Percentiles rank a stretch among this genome's conserved stretches.
phyloP scores from a whole-genome alignment of 2,888 invertebrate genomes.

The Oasisia sp. region DNA sequence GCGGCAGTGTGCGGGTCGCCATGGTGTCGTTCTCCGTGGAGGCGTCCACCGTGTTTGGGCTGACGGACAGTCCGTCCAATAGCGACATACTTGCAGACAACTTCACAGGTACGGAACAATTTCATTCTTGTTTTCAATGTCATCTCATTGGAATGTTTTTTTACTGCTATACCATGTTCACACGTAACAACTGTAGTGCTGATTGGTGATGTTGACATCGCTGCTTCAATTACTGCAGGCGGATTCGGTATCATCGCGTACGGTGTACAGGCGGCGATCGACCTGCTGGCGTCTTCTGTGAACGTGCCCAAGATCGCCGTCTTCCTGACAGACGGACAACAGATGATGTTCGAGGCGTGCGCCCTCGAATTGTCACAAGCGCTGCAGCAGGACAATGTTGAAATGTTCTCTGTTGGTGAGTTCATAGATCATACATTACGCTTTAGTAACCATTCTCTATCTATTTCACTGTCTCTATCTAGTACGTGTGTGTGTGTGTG shows the following conservation, averaged over 20 bases:
- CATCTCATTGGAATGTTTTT: too few relatives aligned
- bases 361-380: neutral
- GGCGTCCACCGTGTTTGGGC: neutral
- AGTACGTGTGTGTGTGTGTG: too few relatives aligned
- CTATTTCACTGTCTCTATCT: too few relatives aligned
- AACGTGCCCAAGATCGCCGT: neutral
- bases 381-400: neutral
- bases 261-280: neutral
- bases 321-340: neutral
- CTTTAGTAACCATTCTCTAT: too few relatives aligned
- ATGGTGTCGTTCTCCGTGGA: neutral
- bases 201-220: neutral
- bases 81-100: neutral
- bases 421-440: neutral
- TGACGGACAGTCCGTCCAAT: neutral
- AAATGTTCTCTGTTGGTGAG: conserved; percentile 17
- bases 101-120: neutral
- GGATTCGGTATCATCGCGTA: neutral
- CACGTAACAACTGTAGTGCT: neutral
- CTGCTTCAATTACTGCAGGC: neutral
- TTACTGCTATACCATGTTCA: neutral
- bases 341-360: neutral
- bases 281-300: neutral
- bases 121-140: neutral
- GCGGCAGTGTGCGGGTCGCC: neutral